A percentile compares a stretch with the other conserved stretches of the same genome.
Conservation (phyloP, 1,140 invertebrate species). For the Campoletis sonorensis region DNA sequence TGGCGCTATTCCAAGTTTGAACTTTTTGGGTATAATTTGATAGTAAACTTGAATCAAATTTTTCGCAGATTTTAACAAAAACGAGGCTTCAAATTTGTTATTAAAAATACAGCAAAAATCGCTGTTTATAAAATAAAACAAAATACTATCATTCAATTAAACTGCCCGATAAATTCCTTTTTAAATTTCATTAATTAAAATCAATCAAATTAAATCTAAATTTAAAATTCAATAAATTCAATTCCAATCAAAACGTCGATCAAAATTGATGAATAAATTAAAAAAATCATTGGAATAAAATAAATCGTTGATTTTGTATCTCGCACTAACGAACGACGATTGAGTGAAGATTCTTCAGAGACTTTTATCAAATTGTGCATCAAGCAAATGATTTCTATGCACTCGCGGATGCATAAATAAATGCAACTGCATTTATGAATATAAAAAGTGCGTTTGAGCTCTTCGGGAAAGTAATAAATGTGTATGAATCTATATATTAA, state of each 20-base stretch:
- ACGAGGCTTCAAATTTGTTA: neutral
- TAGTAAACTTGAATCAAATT: neutral
- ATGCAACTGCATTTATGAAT: constrained; percentile 8
- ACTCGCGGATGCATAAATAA: neutral
- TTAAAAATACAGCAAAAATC: too few relatives aligned
- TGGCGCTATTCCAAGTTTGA: neutral
- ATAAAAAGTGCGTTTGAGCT: constrained; percentile 8
- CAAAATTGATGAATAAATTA: too few relatives aligned
- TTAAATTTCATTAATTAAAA: too few relatives aligned
- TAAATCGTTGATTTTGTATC: neutral
- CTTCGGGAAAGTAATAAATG: neutral
- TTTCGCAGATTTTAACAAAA: neutral
- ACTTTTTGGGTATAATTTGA: neutral
- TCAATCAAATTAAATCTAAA: too few relatives aligned
- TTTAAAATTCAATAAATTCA: too few relatives aligned
- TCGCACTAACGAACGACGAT: neutral
- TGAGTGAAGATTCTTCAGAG: neutral
- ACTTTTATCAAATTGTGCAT: neutral
- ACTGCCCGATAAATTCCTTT: too few relatives aligned
- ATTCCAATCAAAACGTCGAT: too few relatives aligned
- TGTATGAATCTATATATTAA: neutral
- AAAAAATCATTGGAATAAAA: neutral
- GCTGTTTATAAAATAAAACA: too few relatives aligned
- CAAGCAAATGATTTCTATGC: neutral
- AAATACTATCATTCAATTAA: too few relatives aligned